Evolutionary conservation across 1,140 invertebrate species (phyloP), one percentile per base, ranked within the genome.

Genomic region (Platyura marginata): DNA sequence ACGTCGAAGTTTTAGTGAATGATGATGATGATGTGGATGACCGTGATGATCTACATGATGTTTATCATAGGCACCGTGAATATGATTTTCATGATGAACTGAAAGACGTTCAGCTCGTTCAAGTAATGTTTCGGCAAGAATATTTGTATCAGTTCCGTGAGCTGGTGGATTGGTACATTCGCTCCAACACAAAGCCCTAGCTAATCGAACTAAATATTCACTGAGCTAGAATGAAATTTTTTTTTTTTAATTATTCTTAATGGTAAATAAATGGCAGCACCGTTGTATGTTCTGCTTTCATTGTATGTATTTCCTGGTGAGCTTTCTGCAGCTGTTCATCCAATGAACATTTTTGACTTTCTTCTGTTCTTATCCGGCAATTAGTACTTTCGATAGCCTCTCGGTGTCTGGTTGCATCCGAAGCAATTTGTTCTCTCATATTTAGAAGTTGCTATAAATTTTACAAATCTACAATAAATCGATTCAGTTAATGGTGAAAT

Each of bases 61-160:
- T 70, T 81, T 81, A 56, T 81, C 79, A 16, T 21, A 41, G 11
- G 78, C 10, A 5, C 6, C 75, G 37, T 81, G 65, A 57, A 81
- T 79, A 56, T 82, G 79, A 51, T 75, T 78, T 57, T 87, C 81
- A 15, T 83, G 64, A 49, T 79, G 67, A 4, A 79, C 49, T 0
- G 56, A 68, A 15, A 87, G 60, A 51, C 84, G 79, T 57, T 87
- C 81, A 9, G 81, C 80, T 16, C 81, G 63, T 41, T 81, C 69
- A 21, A 85, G 59, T 21, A 87, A 63, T 21, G 77, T 79, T 50
- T 87, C 81, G 0, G 79, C 82, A 59, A 82, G 79, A 21, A 85
- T 64, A 55, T 84, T 81, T 15, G 82, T 71, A 8, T 81, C 81
- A 39, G 80, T 69, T 48, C 84, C 81, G 49, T 79, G 69, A 0